Conservation (phyloP, 53 echinoderm and acorn worm species). For the Arbacia lixula region DNA sequence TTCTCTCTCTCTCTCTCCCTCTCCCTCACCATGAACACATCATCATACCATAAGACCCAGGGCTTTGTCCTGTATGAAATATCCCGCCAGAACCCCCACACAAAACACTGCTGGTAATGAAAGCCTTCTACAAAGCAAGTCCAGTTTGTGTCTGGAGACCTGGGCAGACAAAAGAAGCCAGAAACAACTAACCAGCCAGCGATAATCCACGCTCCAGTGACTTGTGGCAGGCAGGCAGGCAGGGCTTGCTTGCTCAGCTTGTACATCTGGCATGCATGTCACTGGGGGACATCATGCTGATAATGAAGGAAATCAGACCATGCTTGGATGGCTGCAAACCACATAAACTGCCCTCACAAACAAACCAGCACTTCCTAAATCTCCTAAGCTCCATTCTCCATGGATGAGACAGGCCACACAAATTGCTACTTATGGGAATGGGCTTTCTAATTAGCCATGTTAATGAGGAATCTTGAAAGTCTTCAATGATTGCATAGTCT, state of each 20-base stretch:
- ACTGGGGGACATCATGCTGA: not conserved
- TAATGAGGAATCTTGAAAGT: conserved; percentile 29
- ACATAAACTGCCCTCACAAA: conserved; percentile 10
- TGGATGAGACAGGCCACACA: not conserved
- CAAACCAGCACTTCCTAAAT: conserved; percentile 3
- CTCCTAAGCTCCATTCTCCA: conserved; percentile 1
- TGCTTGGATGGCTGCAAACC: conserved; percentile 17
- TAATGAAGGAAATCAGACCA: conserved; percentile 13
- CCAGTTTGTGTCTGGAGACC: not conserved
- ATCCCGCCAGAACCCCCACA: conserved; percentile 46
- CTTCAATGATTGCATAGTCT: no score
- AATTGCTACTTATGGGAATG: not conserved
- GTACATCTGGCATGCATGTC: not conserved
- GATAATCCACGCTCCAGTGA: conserved; percentile 24
- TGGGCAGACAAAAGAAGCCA: conserved; percentile 25
- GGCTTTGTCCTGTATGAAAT: conserved; percentile 51
- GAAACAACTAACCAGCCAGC: conserved; percentile 11
- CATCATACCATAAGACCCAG: conserved; percentile 22
- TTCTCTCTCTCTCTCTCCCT: conserved; percentile 5
- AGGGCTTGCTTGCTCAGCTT: conserved; percentile 22
- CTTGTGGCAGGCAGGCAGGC: no score
- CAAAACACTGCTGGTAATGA: no score
- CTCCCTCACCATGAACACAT: not conserved
- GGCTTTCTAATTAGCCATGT: not conserved
- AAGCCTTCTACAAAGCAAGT: conserved; percentile 3